A percentile compares a stretch with the other conserved stretches of the same genome.
These are phyloP conservation scores for Rousettus madagascariensis DNA, from an alignment of 2,797 vertebrate genomes.

Conservation along the genomic window DNA sequence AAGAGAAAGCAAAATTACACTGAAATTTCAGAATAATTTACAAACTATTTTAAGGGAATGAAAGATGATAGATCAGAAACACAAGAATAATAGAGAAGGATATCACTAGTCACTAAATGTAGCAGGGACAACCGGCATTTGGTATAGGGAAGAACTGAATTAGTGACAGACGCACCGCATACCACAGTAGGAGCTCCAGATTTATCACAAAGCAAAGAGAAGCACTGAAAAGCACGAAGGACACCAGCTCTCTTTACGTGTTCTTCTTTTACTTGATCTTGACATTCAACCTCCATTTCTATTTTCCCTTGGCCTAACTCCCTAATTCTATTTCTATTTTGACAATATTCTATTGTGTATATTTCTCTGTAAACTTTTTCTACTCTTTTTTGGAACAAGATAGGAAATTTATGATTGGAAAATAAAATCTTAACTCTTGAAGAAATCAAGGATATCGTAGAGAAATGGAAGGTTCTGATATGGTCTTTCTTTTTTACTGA, in stretches of 20 bases:
- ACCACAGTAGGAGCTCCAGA: neutral
- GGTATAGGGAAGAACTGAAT: neutral
- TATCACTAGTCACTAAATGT: neutral
- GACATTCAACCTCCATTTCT: neutral
- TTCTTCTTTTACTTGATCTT: neutral
- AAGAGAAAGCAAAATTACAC: neutral
- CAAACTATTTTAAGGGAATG: neutral
- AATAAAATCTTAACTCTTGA: neutral
- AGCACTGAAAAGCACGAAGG: neutral
- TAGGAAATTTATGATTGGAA: neutral
- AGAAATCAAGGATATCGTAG: neutral
- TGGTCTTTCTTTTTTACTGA: neutral
- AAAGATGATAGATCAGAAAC: neutral
- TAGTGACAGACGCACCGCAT: neutral
- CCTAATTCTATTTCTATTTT: neutral
- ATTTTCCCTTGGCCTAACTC: neutral
- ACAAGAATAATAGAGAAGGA: neutral
- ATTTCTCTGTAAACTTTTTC: neutral
- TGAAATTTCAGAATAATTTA: conserved; percentile 8
- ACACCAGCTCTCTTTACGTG: neutral
- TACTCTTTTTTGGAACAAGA: neutral
- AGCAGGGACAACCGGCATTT: neutral
- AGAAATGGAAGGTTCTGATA: neutral
- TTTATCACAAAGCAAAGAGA: neutral
- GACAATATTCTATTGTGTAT: neutral